These are phyloP conservation scores for Dipodomys spectabilis DNA, from an alignment of 2,113 vertebrate genomes.

Conservation along the genomic window DNA sequence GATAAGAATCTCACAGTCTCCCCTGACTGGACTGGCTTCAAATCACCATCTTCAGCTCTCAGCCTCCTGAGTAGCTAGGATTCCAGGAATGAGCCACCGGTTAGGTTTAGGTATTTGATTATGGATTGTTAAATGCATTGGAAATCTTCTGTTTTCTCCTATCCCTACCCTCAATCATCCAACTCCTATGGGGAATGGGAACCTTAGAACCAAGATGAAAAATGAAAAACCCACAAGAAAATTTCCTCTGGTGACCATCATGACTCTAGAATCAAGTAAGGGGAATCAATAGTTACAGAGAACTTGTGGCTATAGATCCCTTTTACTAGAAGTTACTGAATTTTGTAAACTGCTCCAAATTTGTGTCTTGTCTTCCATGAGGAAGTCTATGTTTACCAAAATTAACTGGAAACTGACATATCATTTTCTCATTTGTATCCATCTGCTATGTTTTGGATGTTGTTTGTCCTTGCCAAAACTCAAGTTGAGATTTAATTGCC, in stretches of 20 bases:
- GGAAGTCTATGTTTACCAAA: background rate
- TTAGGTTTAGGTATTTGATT: background rate
- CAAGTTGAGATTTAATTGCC: background rate
- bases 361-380: background rate
- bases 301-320: background rate
- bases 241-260: background rate
- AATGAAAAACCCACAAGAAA: background rate
- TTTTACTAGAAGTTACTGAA: background rate
- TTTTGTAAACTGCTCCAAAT: background rate
- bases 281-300: background rate
- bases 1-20: too few species aligned
- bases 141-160: background rate
- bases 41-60: too few species aligned
- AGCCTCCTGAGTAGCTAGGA: too few species aligned
- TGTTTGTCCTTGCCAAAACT: background rate
- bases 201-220: background rate
- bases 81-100: too few species aligned
- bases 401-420: background rate
- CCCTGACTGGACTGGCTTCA: too few species aligned
- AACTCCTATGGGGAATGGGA: background rate
- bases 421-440: constrained; percentile 12
- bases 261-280: background rate
- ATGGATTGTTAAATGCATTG: background rate
- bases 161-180: background rate
- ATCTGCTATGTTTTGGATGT: background rate